phyloP scores from a whole-genome alignment of 2,797 vertebrate genomes.

The Gobio occitaniae region DNA sequence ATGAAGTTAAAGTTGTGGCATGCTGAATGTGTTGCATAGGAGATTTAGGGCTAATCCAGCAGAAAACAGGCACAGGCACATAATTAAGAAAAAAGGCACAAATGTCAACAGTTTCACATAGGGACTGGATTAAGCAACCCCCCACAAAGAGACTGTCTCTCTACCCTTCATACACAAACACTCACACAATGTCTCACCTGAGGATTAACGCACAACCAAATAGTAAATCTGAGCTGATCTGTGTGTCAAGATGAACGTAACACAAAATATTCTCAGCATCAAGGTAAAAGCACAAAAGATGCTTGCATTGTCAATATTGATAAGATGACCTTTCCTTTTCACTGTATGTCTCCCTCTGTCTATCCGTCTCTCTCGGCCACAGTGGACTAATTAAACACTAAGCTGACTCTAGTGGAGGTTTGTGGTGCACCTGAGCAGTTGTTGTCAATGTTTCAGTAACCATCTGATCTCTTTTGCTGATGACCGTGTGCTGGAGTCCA shows the following conservation, averaged over 20 bases:
- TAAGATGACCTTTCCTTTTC: constrained; percentile 5
- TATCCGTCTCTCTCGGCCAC: constrained; percentile 57
- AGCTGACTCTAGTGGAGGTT: constrained; percentile 76
- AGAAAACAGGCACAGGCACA: constrained; percentile 99
- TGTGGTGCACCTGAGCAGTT: constrained; percentile 75
- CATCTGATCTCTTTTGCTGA: constrained; percentile 62
- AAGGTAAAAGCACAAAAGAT: constrained; percentile 21
- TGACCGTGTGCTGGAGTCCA: constrained; percentile 77
- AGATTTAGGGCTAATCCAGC: constrained; percentile 99
- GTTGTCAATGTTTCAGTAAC: constrained; percentile 20
- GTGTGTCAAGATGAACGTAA: not conserved
- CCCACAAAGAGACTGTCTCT: constrained; percentile 50
- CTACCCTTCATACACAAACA: constrained; percentile 8
- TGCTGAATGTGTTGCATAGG: constrained; percentile 98
- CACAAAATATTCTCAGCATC: constrained; percentile 5
- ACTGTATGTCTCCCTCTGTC: not conserved
- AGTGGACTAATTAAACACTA: constrained; percentile 77
- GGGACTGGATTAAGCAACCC: constrained; percentile 98
- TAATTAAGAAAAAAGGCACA: constrained; percentile 99
- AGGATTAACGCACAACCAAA: constrained; percentile 65
- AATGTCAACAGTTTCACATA: constrained; percentile 99
- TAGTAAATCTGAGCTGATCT: constrained; percentile 69
- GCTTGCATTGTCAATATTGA: constrained; percentile 26
- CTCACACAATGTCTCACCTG: constrained; percentile 18
- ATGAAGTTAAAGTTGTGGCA: constrained; percentile 99